Percentiles rank a stretch among this genome's conserved stretches.
These are phyloP conservation scores for Rhogogaster chlorosoma DNA, from an alignment of 2,888 invertebrate genomes.

Conservation along the genomic window DNA sequence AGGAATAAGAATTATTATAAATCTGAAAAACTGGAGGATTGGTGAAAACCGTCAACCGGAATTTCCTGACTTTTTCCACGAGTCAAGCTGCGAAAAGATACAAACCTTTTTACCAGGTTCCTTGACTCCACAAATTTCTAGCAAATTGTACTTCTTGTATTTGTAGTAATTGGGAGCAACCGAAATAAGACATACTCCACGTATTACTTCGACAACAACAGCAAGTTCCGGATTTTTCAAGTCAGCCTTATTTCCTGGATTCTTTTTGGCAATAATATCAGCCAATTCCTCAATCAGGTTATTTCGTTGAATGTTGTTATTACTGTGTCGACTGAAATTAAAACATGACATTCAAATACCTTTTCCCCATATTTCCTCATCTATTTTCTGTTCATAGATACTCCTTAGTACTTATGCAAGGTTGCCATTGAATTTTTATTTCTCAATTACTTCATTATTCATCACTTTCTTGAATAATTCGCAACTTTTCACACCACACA, in stretches of 20 bases:
- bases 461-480: neutral
- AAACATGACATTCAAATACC: neutral
- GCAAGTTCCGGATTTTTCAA: conserved; percentile 88
- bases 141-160: conserved; percentile 91
- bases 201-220: conserved; percentile 91
- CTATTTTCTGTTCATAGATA: conserved; percentile 2
- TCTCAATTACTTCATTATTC: neutral
- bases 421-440: neutral
- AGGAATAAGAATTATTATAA: neutral
- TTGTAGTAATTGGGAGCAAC: conserved; percentile 89
- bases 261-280: conserved; percentile 84
- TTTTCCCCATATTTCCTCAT: neutral
- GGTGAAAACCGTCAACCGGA: neutral
- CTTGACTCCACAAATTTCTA: conserved; percentile 79
- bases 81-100: neutral
- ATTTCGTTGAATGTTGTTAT: conserved; percentile 85
- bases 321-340: conserved; percentile 83
- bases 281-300: conserved; percentile 88
- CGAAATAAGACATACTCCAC: conserved; percentile 88
- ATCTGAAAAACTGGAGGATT: neutral
- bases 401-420: conserved; percentile 36
- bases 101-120: conserved; percentile 41
- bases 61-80: neutral
- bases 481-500: neutral
- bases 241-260: conserved; percentile 88